Percentiles rank a stretch among this genome's conserved stretches.
These are phyloP conservation scores for Perca schrenkii DNA, from an alignment of 2,113 vertebrate genomes.

Conservation along the genomic window DNA sequence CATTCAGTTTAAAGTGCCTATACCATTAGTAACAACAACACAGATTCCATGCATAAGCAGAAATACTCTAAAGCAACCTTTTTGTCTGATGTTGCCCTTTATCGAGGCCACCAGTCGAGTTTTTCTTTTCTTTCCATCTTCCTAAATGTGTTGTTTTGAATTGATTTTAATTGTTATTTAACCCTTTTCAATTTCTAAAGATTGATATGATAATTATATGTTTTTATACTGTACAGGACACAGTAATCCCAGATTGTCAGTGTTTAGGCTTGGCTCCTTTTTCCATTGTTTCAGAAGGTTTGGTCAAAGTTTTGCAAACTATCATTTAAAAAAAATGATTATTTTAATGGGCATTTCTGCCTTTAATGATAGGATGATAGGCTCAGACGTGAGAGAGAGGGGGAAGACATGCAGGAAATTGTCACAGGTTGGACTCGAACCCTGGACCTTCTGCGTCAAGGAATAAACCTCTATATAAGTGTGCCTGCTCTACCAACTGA, in stretches of 20 bases:
- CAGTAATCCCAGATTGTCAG: neutral
- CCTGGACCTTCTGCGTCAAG: no score
- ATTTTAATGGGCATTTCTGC: no score
- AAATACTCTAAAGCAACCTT: neutral
- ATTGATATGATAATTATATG: neutral
- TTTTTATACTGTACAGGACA: neutral
- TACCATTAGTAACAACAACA: neutral
- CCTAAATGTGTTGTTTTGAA: neutral
- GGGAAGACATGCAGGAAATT: no score
- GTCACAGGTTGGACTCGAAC: no score
- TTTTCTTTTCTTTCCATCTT: neutral
- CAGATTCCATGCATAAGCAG: neutral
- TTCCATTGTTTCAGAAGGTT: neutral
- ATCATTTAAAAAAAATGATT: no score
- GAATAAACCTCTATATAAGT: no score
- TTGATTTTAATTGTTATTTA: neutral
- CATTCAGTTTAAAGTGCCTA: neutral
- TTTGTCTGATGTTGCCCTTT: neutral
- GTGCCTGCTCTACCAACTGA: no score
- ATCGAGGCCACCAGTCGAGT: rapidly evolving
- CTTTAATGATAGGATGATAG: no score
- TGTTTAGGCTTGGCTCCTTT: neutral
- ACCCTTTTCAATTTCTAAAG: neutral
- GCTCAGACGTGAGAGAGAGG: no score
- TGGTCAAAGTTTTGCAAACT: neutral